phyloP scores from a whole-genome alignment of 2,113 vertebrate genomes.

The Sprattus sprattus region DNA sequence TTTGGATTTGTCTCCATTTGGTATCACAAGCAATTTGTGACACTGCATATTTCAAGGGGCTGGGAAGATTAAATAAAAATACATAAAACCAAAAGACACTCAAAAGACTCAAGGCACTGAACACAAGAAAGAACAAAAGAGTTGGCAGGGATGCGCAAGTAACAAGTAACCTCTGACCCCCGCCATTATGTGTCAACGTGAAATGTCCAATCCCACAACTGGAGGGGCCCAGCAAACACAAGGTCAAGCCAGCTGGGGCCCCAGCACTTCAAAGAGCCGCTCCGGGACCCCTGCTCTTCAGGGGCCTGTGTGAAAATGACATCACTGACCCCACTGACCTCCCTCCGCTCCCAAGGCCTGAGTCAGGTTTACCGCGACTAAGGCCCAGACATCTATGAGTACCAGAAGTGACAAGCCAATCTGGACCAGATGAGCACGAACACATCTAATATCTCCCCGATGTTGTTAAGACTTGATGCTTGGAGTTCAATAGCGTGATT shows the following conservation, averaged over 20 bases:
- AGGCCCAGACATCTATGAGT: neutral
- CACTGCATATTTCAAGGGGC: neutral
- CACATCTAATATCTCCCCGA: neutral
- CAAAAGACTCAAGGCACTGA: constrained; percentile 40
- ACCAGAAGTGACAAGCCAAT: too few species aligned
- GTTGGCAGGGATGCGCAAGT: neutral
- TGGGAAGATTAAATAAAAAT: neutral
- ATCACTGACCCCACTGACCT: constrained; percentile 55
- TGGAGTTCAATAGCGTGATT: neutral
- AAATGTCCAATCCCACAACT: constrained; percentile 57
- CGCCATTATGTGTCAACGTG: constrained; percentile 50
- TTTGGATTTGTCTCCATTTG: neutral
- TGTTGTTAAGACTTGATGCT: neutral
- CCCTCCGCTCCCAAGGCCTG: constrained; percentile 32
- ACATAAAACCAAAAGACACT: neutral
- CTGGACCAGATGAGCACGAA: neutral
- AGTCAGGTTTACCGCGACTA: neutral
- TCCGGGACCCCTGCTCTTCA: constrained; percentile 46
- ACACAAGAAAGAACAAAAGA: constrained; percentile 28
- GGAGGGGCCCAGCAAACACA: constrained; percentile 57
- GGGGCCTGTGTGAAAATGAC: constrained; percentile 40
- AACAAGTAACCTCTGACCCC: constrained; percentile 45
- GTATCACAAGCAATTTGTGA: neutral
- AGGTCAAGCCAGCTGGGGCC: constrained; percentile 60
- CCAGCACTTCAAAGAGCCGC: constrained; percentile 64